Percentiles rank a stretch among this genome's conserved stretches.
phyloP scores from a whole-genome alignment of 92 coral and sea anemone genomes.

The Diadumene lineata region DNA sequence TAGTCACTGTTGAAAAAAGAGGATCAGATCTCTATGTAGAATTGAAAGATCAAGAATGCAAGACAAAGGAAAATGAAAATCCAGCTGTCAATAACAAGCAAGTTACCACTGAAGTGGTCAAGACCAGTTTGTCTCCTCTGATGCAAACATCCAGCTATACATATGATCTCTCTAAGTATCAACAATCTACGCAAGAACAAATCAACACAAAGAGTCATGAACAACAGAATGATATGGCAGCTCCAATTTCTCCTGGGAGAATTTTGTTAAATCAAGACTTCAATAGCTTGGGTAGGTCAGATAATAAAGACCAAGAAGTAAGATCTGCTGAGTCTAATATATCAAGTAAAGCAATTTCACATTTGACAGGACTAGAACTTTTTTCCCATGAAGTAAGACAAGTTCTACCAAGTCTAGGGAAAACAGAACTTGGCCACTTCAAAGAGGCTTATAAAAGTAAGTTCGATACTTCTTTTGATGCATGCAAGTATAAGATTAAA shows the following conservation, averaged over 20 bases:
- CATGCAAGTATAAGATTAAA: not conserved
- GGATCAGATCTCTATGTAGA: slow-evolving; percentile 18
- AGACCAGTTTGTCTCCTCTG: not conserved
- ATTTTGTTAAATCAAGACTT: no score
- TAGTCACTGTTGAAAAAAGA: not conserved
- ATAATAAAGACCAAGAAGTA: not conserved
- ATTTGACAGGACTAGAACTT: not conserved
- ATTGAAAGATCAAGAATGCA: not conserved
- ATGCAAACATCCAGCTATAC: not conserved
- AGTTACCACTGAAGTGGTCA: not conserved
- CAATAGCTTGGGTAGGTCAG: not conserved
- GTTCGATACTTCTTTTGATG: not conserved
- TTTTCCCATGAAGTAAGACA: not conserved
- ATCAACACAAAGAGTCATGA: not conserved
- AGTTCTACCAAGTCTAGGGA: not conserved
- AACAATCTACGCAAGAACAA: not conserved
- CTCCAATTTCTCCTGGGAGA: no score
- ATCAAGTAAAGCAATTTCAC: not conserved
- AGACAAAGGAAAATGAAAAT: not conserved
- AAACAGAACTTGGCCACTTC: not conserved
- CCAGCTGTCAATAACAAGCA: not conserved
- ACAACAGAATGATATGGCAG: not conserved
- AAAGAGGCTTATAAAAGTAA: not conserved
- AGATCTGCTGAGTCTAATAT: not conserved
- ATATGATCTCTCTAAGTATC: not conserved